A percentile compares a stretch with the other conserved stretches of the same genome.
These are phyloP conservation scores for Pantherophis guttatus DNA, from an alignment of 2,113 vertebrate species.

Conservation along the genomic window DNA sequence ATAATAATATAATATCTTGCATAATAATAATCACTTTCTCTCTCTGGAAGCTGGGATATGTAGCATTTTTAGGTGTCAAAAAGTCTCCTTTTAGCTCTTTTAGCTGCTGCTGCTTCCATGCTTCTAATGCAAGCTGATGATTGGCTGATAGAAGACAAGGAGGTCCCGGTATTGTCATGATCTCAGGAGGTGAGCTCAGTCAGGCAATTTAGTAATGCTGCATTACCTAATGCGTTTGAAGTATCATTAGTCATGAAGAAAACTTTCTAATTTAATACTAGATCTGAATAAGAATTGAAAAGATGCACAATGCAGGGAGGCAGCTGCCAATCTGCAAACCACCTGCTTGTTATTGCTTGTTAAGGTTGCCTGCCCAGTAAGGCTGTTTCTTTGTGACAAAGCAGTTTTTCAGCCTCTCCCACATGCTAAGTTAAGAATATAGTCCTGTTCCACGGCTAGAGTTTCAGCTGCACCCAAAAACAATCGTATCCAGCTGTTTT, in stretches of 20 bases:
- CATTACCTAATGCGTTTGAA: not conserved
- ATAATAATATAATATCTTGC: not conserved
- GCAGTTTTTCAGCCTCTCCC: not conserved
- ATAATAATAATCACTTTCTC: not conserved
- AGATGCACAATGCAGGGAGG: not conserved
- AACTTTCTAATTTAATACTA: not conserved
- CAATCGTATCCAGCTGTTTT: not conserved
- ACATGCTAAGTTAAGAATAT: not conserved
- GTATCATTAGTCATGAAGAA: not conserved
- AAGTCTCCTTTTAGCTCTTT: not conserved
- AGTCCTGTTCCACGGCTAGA: not conserved
- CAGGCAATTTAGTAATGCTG: not conserved
- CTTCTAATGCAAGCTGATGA: not conserved
- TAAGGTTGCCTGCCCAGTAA: not conserved
- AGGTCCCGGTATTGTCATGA: not conserved
- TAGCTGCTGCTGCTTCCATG: no score
- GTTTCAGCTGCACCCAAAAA: not conserved
- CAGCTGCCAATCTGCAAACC: not conserved
- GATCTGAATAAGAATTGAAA: not conserved
- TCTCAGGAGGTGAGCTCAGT: not conserved
- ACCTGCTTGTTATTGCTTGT: not conserved
- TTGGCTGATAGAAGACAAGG: not conserved
- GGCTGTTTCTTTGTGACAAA: no score
- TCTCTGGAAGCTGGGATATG: not conserved
- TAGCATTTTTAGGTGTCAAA: not conserved